Base-by-base conservation (phyloP, 2,113 vertebrate species). In the Rhinopomastus cyanomelas region DNA sequence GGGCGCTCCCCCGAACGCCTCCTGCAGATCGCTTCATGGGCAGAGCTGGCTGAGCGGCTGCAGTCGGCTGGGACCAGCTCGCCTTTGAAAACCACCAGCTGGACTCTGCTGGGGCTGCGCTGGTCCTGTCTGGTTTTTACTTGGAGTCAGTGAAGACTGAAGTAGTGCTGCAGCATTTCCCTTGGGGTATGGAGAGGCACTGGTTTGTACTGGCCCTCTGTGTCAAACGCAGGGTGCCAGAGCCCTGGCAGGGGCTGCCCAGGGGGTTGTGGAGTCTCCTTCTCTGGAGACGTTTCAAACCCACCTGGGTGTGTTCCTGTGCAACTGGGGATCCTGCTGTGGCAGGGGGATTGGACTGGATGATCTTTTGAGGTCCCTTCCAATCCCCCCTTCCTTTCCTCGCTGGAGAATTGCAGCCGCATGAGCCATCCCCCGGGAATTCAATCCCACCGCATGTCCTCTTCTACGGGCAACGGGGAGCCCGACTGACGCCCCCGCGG, bases 121-220 rank as follows among this genome's bases (percentile, higher is more conserved):
- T 60, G 88, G 95, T 92, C 88, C 75, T 81, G 61, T 21, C 62
- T 3, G 0, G 2, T 17, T 85, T 87, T 85, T 84, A 93, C 66
- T 7, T 66, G 87, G 78, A 88, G 90, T 87, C 20, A n/a, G 36
- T 67, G 91, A 76, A 77, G 66, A 81, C 76, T 91, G 86, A 80
- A 88, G 49, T 12, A 75, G 57, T 12, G 34, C 48, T 0, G 2
- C 69, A 80, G 61, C 56, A 62, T 71, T 93, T 88, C 49, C 56
- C 66, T 90, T 59, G 32, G 69, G 83, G 74, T 3, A n/a, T 0
- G 10, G 51, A 23, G 39, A 59, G 51, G 9, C 19, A 13, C 19
- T 34, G 17, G 16, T 85, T 90, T 77, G 49, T 17, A 36, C 77
- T 5, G 12, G n/a, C 30, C 26, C n/a, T 80, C 55, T 73, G 62